Percentiles rank a stretch among this genome's conserved stretches.
These are phyloP conservation scores for Arbacia lixula DNA, from an alignment of 53 echinoderm and acorn worm species.

Conservation along the genomic window DNA sequence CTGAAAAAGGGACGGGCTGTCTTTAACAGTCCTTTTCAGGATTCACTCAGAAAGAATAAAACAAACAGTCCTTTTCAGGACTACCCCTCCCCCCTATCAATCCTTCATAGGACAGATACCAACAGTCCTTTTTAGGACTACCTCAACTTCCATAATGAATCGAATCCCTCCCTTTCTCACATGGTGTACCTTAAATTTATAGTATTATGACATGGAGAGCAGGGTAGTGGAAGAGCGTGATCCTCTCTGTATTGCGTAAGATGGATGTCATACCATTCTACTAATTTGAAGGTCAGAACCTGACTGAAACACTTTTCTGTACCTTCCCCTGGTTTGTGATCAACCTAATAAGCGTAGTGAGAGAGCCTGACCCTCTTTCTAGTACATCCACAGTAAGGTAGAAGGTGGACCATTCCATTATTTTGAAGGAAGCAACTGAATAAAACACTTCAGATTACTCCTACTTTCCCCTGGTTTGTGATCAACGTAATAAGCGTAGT, in stretches of 20 bases:
- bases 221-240: constrained; percentile 53
- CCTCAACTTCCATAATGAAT: too few relatives aligned
- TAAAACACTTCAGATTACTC: background rate
- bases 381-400: constrained; percentile 88
- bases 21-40: too few relatives aligned
- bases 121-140: too few relatives aligned
- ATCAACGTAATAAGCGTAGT: constrained; percentile 91
- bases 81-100: too few relatives aligned
- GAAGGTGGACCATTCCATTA: constrained; percentile 94
- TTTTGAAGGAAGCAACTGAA: constrained; percentile 79
- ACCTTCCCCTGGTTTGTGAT: constrained; percentile 98
- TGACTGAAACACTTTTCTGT: background rate
- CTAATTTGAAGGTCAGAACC: constrained; percentile 84
- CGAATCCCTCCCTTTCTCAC: too few relatives aligned
- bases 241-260: constrained; percentile 73
- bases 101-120: too few relatives aligned
- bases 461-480: constrained; percentile 91
- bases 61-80: too few relatives aligned
- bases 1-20: too few relatives aligned
- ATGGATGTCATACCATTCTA: constrained; percentile 84
- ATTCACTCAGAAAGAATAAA: too few relatives aligned
- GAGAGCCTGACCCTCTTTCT: constrained; percentile 62
- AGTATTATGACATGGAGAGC: background rate
- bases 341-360: constrained; percentile 88
- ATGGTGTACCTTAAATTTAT: too few relatives aligned